Conservation (phyloP, 1,140 invertebrate genomes). For the Liolophura sinensis region DNA sequence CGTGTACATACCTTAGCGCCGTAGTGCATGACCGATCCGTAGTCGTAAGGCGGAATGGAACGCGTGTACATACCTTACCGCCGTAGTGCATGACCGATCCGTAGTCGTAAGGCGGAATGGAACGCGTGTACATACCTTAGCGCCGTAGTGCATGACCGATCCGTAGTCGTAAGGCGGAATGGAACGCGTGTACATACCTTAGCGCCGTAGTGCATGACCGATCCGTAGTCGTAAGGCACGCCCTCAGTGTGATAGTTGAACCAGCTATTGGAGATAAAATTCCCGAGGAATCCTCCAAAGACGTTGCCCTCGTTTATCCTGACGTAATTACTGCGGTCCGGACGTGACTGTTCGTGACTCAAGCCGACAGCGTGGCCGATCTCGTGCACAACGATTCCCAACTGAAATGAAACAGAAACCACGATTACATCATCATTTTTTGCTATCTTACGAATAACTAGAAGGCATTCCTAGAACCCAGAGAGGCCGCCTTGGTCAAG, state of each 20-base stretch:
- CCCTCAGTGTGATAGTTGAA: constrained; percentile 93
- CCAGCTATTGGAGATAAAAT: constrained; percentile 92
- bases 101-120: too few relatives aligned
- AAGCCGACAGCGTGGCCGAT: constrained; percentile 65
- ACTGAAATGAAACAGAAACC: constrained; percentile 12
- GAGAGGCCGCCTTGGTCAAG: too few relatives aligned
- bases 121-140: constrained; percentile 14
- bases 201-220: constrained; percentile 91
- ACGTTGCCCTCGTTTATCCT: constrained; percentile 45
- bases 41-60: too few relatives aligned
- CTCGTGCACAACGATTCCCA: constrained; percentile 39
- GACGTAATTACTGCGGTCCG: constrained; percentile 56
- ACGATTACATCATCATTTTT: too few relatives aligned
- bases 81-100: too few relatives aligned
- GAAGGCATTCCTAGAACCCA: too few relatives aligned
- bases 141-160: constrained; percentile 91
- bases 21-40: too few relatives aligned
- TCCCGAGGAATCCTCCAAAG: constrained; percentile 70
- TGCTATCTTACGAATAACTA: too few relatives aligned
- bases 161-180: constrained; percentile 81
- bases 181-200: constrained; percentile 13
- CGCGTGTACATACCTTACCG: too few relatives aligned
- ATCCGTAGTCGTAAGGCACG: constrained; percentile 84
- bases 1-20: too few relatives aligned
- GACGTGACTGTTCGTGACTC: constrained; percentile 58